These are phyloP conservation scores for Thalpophila matura DNA, from an alignment of 2,888 invertebrate species.

Conservation along the genomic window DNA sequence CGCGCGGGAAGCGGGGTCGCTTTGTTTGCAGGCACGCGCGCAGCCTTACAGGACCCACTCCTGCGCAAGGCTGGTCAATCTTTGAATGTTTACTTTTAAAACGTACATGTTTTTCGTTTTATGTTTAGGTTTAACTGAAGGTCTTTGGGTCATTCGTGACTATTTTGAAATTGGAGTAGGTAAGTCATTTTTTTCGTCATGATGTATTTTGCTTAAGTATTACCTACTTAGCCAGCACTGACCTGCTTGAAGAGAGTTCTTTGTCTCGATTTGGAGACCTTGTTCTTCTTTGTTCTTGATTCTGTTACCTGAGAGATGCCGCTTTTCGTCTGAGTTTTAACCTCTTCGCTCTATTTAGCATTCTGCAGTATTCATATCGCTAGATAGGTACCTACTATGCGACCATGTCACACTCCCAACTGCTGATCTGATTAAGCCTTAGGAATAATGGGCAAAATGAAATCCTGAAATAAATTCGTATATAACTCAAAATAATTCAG, in stretches of 20 bases:
- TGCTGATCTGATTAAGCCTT: not conserved
- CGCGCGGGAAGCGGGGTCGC: conserved; percentile 62
- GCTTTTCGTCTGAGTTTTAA: too few relatives aligned
- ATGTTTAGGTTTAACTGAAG: conserved; percentile 48
- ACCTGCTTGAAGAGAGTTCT: too few relatives aligned
- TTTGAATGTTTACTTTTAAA: conserved; percentile 66
- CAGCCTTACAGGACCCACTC: conserved; percentile 68
- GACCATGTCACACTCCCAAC: not conserved
- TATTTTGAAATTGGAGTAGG: conserved; percentile 50
- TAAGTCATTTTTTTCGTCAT: conserved; percentile 19
- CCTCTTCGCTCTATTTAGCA: too few relatives aligned
- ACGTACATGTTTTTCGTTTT: conserved; percentile 58
- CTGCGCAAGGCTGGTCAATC: conserved; percentile 73
- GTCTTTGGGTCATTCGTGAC: conserved; percentile 58
- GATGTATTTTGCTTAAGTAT: conserved; percentile 25
- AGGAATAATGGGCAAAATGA: too few relatives aligned
- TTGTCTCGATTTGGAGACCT: too few relatives aligned
- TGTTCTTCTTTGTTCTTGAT: too few relatives aligned
- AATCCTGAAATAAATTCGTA: conserved; percentile 7
- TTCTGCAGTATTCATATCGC: too few relatives aligned
- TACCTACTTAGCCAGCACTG: not conserved
- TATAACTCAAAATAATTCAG: conserved; percentile 12
- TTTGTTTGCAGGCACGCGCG: conserved; percentile 85
- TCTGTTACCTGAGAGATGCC: too few relatives aligned
- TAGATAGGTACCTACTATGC: too few relatives aligned